A percentile compares a stretch with the other conserved stretches of the same genome.
Conservation (phyloP, 2,888 invertebrate species). For the Erebia ligea region DNA sequence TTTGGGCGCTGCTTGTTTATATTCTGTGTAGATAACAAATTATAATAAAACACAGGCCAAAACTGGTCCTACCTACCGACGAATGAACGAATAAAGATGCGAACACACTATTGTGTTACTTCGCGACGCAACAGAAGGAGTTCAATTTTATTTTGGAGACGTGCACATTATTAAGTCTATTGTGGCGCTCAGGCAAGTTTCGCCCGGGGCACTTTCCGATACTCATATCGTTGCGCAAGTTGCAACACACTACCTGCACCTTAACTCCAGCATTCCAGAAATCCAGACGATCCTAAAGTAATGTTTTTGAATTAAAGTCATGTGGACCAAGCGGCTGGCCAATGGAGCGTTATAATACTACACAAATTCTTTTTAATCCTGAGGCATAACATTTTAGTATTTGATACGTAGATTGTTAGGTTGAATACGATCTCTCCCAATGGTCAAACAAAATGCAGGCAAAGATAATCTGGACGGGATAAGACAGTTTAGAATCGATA, state of each 20-base stretch:
- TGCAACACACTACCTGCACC: too few species aligned
- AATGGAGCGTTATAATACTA: background rate
- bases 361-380: background rate
- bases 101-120: too few species aligned
- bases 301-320: constrained; percentile 29
- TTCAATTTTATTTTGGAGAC: too few species aligned
- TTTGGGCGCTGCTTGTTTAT: constrained; percentile 46
- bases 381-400: background rate
- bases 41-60: constrained; percentile 41
- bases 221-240: too few species aligned
- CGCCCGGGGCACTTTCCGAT: too few species aligned
- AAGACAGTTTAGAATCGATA: too few species aligned
- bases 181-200: too few species aligned
- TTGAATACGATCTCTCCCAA: background rate
- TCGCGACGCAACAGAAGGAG: too few species aligned
- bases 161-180: too few species aligned
- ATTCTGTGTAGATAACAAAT: constrained; percentile 43
- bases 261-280: constrained; percentile 33
- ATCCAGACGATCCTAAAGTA: constrained; percentile 34
- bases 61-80: constrained; percentile 41
- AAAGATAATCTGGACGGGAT: too few species aligned
- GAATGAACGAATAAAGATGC: constrained; percentile 23
- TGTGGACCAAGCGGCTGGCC: constrained; percentile 19
- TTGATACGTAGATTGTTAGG: background rate
- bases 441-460: background rate